Base-by-base conservation (phyloP, 2,113 vertebrate genomes). In the Sminthopsis crassicaudata region DNA sequence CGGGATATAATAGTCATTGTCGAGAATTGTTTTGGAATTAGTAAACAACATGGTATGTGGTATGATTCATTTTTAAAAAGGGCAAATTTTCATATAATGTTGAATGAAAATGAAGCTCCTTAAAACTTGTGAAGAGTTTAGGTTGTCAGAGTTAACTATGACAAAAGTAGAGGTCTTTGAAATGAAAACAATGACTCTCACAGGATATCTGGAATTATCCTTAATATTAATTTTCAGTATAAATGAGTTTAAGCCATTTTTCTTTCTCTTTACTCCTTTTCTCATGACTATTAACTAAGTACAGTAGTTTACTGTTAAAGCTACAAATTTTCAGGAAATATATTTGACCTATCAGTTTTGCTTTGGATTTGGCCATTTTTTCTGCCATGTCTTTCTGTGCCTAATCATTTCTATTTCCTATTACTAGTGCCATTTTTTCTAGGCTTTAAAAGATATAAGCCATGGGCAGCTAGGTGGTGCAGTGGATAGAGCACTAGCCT, bases 11-110 rank as follows among this genome's bases (percentile, higher is more conserved):
- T 14, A 96, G 92, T 96, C 95, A 97, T 88, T 95, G 90, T 96
- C 92, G 94, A 94, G 96, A 97, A 97, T 95, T 96, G 94, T 94
- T 97, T 92, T 89, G 90, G 46, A 96, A 92, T 95, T 95, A 94
- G 91, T 95, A 95, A 96, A 94, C 84, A 94, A 52, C 19, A 46
- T 95, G 52, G 24, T 96, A n/a, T 95, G 90, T 96, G n/a, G 8
- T 60, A 91, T 97, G 95, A 97, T 92, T 98, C 96, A 97, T 90
- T 76, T 26, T 52, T 51, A 92, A 92, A 76, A 91, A 95, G 57
- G n/a, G 0, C 92, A 57, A 94, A 90, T 92, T 97, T 96, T 95
- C 93, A 94, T 90, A 22, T 96, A 93, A 48, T 93, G 42, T 91
- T 92, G 90, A 95, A 19, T 97, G 93, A 94, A 92, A 95, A 57